Evolutionary conservation across 2,888 invertebrate species (phyloP).

Genomic region (Coenonympha glycerion): DNA sequence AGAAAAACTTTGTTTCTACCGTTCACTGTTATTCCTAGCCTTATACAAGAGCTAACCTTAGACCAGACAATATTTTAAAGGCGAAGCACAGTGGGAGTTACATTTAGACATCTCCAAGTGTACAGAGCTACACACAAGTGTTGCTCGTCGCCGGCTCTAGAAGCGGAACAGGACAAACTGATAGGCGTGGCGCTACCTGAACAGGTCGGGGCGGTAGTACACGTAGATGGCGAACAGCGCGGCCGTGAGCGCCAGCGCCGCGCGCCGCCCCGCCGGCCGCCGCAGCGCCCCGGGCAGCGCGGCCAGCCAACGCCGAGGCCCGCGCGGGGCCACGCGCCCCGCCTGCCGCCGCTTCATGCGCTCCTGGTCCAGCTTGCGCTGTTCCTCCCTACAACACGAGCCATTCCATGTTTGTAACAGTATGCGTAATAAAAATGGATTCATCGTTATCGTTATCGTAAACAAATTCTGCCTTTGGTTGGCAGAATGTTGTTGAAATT

Average conservation of each 20-base stretch:
- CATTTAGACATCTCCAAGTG: no score
- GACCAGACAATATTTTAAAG: no score
- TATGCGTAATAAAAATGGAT: no score
- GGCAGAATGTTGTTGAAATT: no score
- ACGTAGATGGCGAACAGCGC: conserved; percentile 76
- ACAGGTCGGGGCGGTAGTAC: conserved; percentile 73
- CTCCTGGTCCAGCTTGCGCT: conserved; percentile 76
- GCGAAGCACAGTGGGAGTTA: no score
- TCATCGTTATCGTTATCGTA: no score
- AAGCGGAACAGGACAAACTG: conserved; percentile 62
- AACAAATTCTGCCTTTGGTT: no score
- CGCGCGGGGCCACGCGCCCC: conserved; percentile 36
- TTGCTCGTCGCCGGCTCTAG: conserved; percentile 30
- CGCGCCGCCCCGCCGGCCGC: conserved; percentile 52
- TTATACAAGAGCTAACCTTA: no score
- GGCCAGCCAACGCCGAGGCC: conserved; percentile 49
- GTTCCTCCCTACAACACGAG: conserved; percentile 76
- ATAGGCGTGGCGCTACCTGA: conserved; percentile 61
- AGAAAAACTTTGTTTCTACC: no score
- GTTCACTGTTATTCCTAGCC: no score
- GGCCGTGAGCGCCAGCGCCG: conserved; percentile 71
- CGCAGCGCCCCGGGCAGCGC: conserved; percentile 34
- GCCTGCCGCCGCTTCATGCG: conserved; percentile 61
- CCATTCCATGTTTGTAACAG: no score
- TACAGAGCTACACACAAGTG: no score